A percentile compares a stretch with the other conserved stretches of the same genome.
phyloP scores from a whole-genome alignment of 2,113 vertebrate species.

The Columba janthina region DNA sequence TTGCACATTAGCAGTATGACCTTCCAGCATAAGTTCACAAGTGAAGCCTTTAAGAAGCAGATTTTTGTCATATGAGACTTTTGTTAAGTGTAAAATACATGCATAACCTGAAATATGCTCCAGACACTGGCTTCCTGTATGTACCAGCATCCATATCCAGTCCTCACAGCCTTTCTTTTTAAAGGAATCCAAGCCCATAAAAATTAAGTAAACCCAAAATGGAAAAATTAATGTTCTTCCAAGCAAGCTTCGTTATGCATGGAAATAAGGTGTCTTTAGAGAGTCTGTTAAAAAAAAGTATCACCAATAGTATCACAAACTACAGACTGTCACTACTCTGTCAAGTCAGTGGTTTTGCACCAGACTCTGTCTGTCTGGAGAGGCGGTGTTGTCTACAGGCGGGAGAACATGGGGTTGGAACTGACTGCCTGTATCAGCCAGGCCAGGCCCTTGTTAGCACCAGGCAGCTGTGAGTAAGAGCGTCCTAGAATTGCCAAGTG shows the following conservation, averaged over 20 bases:
- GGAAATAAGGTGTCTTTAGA: neutral
- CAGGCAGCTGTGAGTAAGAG: neutral
- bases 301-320: neutral
- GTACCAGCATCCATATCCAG: neutral
- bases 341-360: neutral
- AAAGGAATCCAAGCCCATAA: conserved; percentile 7
- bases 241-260: neutral
- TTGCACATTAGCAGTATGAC: neutral
- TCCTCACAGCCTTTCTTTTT: neutral
- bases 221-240: neutral
- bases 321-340: neutral
- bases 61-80: neutral
- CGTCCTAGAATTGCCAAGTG: neutral
- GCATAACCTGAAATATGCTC: neutral
- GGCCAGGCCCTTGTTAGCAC: neutral
- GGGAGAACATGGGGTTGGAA: neutral
- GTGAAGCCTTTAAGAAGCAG: conserved; percentile 3
- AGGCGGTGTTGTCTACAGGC: neutral
- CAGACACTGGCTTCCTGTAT: neutral
- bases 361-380: conserved; percentile 9
- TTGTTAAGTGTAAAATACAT: neutral
- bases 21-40: conserved; percentile 18
- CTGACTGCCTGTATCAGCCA: neutral
- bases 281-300: neutral
- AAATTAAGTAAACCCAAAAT: neutral